phyloP scores from a whole-genome alignment of 2,797 vertebrate genomes.

The Bovichtus diacanthus region DNA sequence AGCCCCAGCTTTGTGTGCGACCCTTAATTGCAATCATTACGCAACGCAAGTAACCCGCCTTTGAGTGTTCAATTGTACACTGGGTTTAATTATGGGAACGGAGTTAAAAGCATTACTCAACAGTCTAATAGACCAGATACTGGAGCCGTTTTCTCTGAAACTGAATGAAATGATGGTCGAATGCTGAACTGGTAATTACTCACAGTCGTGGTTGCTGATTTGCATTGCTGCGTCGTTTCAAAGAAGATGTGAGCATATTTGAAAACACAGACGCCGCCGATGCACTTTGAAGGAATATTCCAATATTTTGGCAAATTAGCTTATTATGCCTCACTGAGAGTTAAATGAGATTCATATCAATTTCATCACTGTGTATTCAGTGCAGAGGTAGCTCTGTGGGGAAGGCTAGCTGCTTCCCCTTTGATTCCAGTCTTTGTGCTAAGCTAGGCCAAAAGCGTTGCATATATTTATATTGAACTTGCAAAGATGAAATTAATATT shows the following conservation, averaged over 20 bases:
- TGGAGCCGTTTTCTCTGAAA: slow-evolving; percentile 59
- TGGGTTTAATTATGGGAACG: slow-evolving; percentile 82
- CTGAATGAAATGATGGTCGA: slow-evolving; percentile 68
- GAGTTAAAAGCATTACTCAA: slow-evolving; percentile 85
- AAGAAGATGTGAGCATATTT: slow-evolving; percentile 48
- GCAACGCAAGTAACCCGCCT: slow-evolving; percentile 75
- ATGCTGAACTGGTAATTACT: slow-evolving; percentile 70
- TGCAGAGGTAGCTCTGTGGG: neutral
- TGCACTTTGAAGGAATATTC: slow-evolving; percentile 37
- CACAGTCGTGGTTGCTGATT: slow-evolving; percentile 63
- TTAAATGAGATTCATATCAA: slow-evolving; percentile 17
- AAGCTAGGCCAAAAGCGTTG: slow-evolving; percentile 14
- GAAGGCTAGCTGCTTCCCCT: slow-evolving; percentile 13
- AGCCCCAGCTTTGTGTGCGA: slow-evolving; percentile 77
- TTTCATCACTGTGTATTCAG: slow-evolving; percentile 1
- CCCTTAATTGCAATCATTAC: slow-evolving; percentile 86
- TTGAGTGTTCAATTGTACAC: slow-evolving; percentile 83
- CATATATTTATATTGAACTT: neutral
- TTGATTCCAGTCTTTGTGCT: slow-evolving; percentile 3
- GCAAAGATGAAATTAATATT: slow-evolving; percentile 22
- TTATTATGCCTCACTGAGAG: slow-evolving; percentile 27
- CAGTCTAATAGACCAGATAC: slow-evolving; percentile 82
- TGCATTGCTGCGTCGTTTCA: slow-evolving; percentile 61
- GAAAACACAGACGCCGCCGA: slow-evolving; percentile 45
- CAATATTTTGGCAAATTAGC: slow-evolving; percentile 28